Base-by-base conservation (phyloP, 2,113 vertebrate genomes). In the Solea solea region DNA sequence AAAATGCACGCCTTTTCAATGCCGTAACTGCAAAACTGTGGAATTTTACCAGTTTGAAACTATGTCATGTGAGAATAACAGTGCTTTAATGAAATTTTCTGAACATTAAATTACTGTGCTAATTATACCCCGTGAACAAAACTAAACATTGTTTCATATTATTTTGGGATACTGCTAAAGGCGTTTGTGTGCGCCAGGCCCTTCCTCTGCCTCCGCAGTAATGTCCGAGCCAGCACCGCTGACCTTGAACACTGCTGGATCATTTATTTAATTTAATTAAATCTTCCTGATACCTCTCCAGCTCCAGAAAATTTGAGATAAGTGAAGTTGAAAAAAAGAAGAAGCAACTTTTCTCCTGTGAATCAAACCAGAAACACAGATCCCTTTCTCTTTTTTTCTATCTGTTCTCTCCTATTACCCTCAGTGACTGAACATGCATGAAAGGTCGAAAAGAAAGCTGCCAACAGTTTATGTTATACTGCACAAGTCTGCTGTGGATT, bases 241-340 rank as follows among this genome's bases (percentile, higher is more conserved):
- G 78, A 85, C 86, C 82, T 80, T 87, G 76, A 69, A 55, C 69
- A 71, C 53, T 8, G 25, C 71, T 13, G 56, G 40, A 72, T 48
- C 46, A 56, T 52, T 69, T 74, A 4, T 84, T 78, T 82, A 79
- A 84, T 87, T 83, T 34, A 76, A 88, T 84, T 51, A 81, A 74
- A 82, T 72, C 69, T 74, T 9, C 52, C 56, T 15, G 62, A 84
- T 83, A 72, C 55, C 69, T 74, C 56, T 57, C 51, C 52, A 34
- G 71, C 74, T 54, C 70, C 57, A 61, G 56, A 78, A 84, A 74
- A 79, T 70, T 34, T 11, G 16, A 85, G 80, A 87, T 85, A 87
- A 78, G 74, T 62, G 64, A 60, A 75, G 53, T 59, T 21, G 25
- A 2, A 6, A 16, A 25, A n/a, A 7, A 27, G 27, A 13, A 3